These are phyloP conservation scores for Alfaro cultratus DNA, from an alignment of 2,797 vertebrate genomes.

Conservation along the genomic window DNA sequence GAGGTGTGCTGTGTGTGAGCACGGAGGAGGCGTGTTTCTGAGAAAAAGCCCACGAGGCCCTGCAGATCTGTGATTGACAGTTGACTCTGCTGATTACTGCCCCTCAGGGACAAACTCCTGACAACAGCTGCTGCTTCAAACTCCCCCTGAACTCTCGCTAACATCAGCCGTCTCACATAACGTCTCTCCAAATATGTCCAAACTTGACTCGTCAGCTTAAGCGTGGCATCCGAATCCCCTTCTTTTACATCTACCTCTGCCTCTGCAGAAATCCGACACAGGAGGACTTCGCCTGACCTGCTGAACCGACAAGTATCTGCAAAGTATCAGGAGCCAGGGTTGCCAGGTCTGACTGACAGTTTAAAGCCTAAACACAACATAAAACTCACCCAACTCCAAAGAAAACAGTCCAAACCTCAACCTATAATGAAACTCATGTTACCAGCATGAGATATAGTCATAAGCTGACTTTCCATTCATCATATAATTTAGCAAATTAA, in stretches of 20 bases:
- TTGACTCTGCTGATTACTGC: constrained; percentile 70
- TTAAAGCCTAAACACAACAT: too few species aligned
- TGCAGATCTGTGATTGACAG: constrained; percentile 71
- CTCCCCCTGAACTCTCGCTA: constrained; percentile 53
- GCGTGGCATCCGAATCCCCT: constrained; percentile 28
- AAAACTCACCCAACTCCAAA: too few species aligned
- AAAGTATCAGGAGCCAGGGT: constrained; percentile 17
- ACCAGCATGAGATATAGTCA: too few species aligned
- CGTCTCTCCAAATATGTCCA: constrained; percentile 54
- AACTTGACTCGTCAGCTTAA: constrained; percentile 46
- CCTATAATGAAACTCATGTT: too few species aligned
- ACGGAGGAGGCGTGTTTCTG: constrained; percentile 66
- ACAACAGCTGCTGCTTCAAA: constrained; percentile 70
- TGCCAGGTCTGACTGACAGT: too few species aligned
- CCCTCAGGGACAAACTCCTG: constrained; percentile 54
- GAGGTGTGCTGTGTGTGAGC: constrained; percentile 51
- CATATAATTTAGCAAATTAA: too few species aligned
- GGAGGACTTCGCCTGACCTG: constrained; percentile 21
- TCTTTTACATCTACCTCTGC: constrained; percentile 7
- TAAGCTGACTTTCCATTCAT: too few species aligned
- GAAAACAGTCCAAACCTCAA: too few species aligned
- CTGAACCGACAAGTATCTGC: constrained; percentile 42
- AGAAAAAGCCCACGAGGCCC: constrained; percentile 70
- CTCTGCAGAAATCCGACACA: constrained; percentile 39
- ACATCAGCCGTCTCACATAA: constrained; percentile 37